These are phyloP conservation scores for Geodia barretti DNA, from an alignment of 37 sponge, comb jelly and placozoan species.

Conservation along the genomic window DNA sequence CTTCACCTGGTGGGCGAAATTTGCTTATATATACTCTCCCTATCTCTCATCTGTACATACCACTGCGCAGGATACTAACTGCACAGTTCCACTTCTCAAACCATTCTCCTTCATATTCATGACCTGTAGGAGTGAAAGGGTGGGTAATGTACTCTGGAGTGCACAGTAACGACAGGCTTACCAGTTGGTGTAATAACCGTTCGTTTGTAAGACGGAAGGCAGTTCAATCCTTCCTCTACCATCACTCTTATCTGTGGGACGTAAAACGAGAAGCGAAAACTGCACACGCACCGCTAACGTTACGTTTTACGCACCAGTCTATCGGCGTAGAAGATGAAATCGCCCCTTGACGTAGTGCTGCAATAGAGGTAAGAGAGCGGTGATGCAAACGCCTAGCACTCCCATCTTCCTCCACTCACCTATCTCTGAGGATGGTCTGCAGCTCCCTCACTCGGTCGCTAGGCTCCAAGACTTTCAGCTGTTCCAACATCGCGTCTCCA, in stretches of 20 bases:
- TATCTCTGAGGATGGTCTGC: slow-evolving; percentile 81
- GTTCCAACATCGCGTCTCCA: not conserved
- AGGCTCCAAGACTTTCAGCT: slow-evolving; percentile 48
- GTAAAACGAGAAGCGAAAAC: not conserved
- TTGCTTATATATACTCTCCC: not conserved
- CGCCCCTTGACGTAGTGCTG: slow-evolving; percentile 75
- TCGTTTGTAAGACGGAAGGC: slow-evolving; percentile 58
- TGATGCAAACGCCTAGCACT: too few species aligned
- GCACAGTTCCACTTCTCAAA: slow-evolving; percentile 91
- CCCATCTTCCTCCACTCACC: slow-evolving; percentile 33
- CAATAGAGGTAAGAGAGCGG: too few species aligned
- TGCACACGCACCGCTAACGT: too few species aligned
- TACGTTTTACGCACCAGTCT: slow-evolving; percentile 61
- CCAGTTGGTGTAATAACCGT: slow-evolving; percentile 88
- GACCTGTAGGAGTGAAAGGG: not conserved
- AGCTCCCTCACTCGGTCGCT: slow-evolving; percentile 75
- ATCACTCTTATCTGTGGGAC: slow-evolving; percentile 90
- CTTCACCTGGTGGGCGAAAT: slow-evolving; percentile 84
- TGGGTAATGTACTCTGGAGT: not conserved
- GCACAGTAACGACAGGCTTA: not conserved
- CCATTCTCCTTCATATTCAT: slow-evolving; percentile 39
- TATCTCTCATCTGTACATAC: slow-evolving; percentile 35
- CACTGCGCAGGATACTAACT: slow-evolving; percentile 94
- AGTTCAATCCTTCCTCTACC: slow-evolving; percentile 91
- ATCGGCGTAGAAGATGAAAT: slow-evolving; percentile 85